Conservation (phyloP, 2,888 invertebrate genomes). For the Diadromus collaris region DNA sequence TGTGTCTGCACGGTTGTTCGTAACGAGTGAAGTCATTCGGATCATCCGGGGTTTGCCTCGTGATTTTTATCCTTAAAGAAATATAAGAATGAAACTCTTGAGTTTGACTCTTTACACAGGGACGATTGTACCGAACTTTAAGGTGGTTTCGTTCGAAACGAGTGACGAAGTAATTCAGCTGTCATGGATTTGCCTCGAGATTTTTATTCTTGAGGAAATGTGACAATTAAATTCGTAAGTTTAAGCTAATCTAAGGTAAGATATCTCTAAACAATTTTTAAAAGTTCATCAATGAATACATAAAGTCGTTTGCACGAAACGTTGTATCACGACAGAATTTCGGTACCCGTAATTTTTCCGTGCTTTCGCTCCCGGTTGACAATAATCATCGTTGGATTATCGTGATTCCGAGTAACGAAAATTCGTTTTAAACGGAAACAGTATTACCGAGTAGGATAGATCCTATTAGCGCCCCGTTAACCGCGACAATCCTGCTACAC, state of each 20-base stretch:
- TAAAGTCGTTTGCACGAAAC: too few species aligned
- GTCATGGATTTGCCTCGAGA: too few species aligned
- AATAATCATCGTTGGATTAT: constrained; percentile 29
- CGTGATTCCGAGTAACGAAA: constrained; percentile 36
- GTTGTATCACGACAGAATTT: neutral
- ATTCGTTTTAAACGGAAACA: constrained; percentile 21
- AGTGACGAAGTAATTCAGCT: too few species aligned
- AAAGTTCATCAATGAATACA: too few species aligned
- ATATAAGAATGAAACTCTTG: neutral
- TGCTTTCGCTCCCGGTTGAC: neutral
- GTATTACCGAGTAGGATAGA: constrained; percentile 48
- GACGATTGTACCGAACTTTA: neutral
- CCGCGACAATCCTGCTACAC: constrained; percentile 52
- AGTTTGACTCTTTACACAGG: neutral
- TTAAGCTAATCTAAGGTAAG: too few species aligned
- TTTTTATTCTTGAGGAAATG: too few species aligned
- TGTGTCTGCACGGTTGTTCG: neutral
- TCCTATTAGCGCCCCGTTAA: constrained; percentile 56
- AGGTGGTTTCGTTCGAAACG: neutral
- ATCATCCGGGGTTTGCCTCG: neutral
- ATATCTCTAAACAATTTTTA: too few species aligned
- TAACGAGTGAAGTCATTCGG: neutral
- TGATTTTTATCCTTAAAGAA: constrained; percentile 14
- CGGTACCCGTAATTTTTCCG: neutral
- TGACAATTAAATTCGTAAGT: too few species aligned